These are phyloP conservation scores for Bacillus rossius DNA, from an alignment of 1,140 invertebrate species.

Conservation along the genomic window DNA sequence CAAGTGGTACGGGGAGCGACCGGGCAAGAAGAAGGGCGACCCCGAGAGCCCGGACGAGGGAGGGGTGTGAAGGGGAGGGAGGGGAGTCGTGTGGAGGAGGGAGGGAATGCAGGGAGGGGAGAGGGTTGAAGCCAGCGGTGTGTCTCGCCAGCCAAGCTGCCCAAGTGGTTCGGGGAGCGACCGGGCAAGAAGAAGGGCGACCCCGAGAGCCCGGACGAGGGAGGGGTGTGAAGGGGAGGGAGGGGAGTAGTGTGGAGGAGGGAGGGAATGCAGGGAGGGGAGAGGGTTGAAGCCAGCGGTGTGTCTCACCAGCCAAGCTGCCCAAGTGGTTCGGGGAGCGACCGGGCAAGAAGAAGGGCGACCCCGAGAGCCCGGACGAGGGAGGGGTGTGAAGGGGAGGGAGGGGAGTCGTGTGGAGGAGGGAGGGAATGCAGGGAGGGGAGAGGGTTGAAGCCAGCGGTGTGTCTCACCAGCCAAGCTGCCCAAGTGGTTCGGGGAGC, in stretches of 20 bases:
- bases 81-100: no score
- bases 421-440: no score
- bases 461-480: slow-evolving; percentile 59
- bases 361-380: slow-evolving; percentile 80
- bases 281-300: no score
- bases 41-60: slow-evolving; percentile 84
- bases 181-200: slow-evolving; percentile 86
- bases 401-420: no score
- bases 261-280: no score
- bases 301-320: slow-evolving; percentile 60
- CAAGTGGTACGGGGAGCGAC: slow-evolving; percentile 91
- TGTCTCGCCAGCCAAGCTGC: slow-evolving; percentile 64
- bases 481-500: slow-evolving; percentile 91
- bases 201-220: slow-evolving; percentile 80
- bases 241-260: no score
- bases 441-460: no score
- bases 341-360: slow-evolving; percentile 84
- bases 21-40: slow-evolving; percentile 84
- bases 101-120: no score
- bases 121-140: no score
- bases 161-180: slow-evolving; percentile 91
- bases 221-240: no score
- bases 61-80: no score
- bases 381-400: no score
- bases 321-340: slow-evolving; percentile 93